Evolutionary conservation across 2,113 vertebrate species (phyloP).

Genomic region (Pelodiscus sinensis): DNA sequence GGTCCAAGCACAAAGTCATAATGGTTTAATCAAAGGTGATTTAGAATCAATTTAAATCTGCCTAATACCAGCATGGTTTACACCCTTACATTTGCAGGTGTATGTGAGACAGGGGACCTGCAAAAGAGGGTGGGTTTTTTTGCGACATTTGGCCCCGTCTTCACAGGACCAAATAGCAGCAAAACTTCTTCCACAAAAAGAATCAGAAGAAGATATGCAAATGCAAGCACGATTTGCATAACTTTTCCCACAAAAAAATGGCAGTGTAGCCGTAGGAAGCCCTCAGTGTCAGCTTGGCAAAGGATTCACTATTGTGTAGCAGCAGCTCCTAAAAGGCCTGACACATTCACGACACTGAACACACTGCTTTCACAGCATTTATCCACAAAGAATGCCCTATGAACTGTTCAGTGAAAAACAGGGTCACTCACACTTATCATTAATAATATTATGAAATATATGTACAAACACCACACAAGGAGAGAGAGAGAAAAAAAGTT

Average conservation of each 20-base stretch:
- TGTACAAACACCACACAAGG: not conserved
- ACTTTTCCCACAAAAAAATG: too few relatives aligned
- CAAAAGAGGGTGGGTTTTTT: too few relatives aligned
- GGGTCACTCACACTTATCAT: not conserved
- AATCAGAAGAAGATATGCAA: too few relatives aligned
- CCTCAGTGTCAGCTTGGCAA: not conserved
- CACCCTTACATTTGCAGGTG: constrained; percentile 19
- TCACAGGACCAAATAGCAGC: too few relatives aligned
- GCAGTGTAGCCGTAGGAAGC: not conserved
- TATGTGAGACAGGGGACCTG: not conserved
- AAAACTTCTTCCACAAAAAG: too few relatives aligned
- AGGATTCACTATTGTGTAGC: not conserved
- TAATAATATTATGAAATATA: not conserved
- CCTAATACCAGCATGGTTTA: constrained; percentile 46
- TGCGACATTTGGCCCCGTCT: too few relatives aligned
- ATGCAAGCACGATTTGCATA: too few relatives aligned
- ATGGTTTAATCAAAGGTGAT: constrained; percentile 38
- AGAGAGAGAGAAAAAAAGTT: not conserved
- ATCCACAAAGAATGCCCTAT: not conserved
- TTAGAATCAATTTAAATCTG: constrained; percentile 41
- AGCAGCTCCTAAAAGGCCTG: not conserved
- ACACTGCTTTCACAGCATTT: not conserved
- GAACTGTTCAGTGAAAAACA: not conserved
- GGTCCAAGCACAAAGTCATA: constrained; percentile 47
- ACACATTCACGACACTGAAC: not conserved